Conservation (phyloP, 2,888 invertebrate genomes). For the Drosophila atroscutellata region DNA sequence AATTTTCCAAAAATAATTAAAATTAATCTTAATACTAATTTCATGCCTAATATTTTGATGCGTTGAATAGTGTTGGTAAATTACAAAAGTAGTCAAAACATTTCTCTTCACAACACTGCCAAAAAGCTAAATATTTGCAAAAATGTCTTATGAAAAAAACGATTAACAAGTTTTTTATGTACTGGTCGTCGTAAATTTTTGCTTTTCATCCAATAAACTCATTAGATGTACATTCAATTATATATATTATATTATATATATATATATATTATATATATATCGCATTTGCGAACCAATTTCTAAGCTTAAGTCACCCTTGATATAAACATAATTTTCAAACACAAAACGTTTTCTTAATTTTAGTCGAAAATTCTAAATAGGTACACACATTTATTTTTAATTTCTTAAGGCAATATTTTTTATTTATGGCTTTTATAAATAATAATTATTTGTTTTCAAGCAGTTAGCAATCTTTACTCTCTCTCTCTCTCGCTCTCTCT, state of each 20-base stretch:
- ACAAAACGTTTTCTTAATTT: constrained; percentile 35
- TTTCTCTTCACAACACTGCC: constrained; percentile 39
- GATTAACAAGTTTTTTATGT: constrained; percentile 81
- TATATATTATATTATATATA: constrained; percentile 1
- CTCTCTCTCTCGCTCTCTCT: constrained; percentile 52
- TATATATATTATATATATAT: constrained; percentile 20
- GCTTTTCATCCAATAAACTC: constrained; percentile 47
- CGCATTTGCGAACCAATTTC: constrained; percentile 23
- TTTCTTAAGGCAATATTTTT: constrained; percentile 53
- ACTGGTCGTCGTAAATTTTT: constrained; percentile 80
- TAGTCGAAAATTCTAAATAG: constrained; percentile 32
- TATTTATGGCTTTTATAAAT: constrained; percentile 61
- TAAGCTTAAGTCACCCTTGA: constrained; percentile 54
- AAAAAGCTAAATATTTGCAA: constrained; percentile 33
- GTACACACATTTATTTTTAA: constrained; percentile 37
- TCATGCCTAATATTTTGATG: constrained; percentile 52
- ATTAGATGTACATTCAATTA: constrained; percentile 50
- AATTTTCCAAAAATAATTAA: constrained; percentile 26
- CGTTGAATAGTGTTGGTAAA: constrained; percentile 75
- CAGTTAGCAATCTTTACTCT: constrained; percentile 63
- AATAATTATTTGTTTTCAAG: constrained; percentile 62
- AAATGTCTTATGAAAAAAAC: constrained; percentile 27
- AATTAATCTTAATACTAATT: constrained; percentile 32
- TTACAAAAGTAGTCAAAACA: constrained; percentile 40
- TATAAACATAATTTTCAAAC: constrained; percentile 29